Evolutionary conservation across 2,797 vertebrate genomes (phyloP), one percentile per base, ranked within the genome.

Genomic region (Tenualosa thibaudeaui): DNA sequence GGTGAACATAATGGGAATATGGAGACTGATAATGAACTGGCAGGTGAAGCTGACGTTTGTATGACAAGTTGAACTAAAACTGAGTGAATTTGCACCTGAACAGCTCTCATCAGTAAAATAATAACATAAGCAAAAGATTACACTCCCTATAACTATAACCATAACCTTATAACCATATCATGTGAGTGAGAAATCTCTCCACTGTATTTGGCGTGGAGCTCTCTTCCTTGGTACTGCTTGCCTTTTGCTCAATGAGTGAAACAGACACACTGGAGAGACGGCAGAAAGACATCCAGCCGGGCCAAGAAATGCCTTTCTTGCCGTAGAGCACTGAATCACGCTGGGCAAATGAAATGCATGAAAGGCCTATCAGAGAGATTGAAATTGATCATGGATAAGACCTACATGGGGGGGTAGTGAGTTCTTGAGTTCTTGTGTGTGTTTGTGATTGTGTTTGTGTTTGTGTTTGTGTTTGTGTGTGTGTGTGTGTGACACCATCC

Each of bases 401-500:
- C 58, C 75, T 58, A 31, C 31, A 26, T 51, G 56, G 5, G 40
- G 40, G 68, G 37, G 54, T 13, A 49, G 58, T 60, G 58, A 3
- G 15, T 8, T 15, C 19, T 19, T 60, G 58, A 17, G 58, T n/a
- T n/a, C n/a, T n/a, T 71, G 65, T 71, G 60, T 26, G 7, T 65
- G n/a, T 68, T 8, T 10, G 9, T 26, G 24, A 12, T 9, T 26
- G 62, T 68, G 62, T 15, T 12, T 15, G 62, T 31, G 62, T 31
- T 31, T 65, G 62, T 65, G 62, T 31, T 1, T 31, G 9, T 40
- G 31, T 31, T 10, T 9, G 58, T 24, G 6, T 13, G 26, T 10
- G 0, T 31, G 65, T 40, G 31, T 1, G 19, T n/a, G 86, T 82
- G 84, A 86, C 81, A 31, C 82, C 68, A 86, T 84, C 84, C 51